A percentile compares a stretch with the other conserved stretches of the same genome.
phyloP scores from a whole-genome alignment of 2,888 invertebrate genomes.

The Spisula subtruncata region DNA sequence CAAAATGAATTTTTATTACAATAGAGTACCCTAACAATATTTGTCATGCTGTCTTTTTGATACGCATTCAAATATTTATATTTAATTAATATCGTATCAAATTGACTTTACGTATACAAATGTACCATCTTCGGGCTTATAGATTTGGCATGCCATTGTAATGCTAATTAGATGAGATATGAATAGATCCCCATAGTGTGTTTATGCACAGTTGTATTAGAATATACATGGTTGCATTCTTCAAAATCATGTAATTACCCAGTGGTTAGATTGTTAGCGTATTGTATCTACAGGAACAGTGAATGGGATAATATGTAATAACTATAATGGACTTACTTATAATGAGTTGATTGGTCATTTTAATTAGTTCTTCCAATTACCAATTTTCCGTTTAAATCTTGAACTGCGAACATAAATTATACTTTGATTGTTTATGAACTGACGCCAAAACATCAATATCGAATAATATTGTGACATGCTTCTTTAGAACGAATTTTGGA shows the following conservation, averaged over 20 bases:
- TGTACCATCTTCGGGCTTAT: neutral
- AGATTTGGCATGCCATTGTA: neutral
- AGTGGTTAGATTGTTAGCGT: neutral
- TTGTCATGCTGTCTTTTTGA: conserved; percentile 44
- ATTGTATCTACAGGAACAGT: neutral
- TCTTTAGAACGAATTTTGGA: too few relatives aligned
- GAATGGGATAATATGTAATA: neutral
- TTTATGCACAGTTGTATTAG: neutral
- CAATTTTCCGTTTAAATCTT: too few relatives aligned
- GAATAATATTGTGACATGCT: too few relatives aligned
- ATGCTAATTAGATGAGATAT: neutral
- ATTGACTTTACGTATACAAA: neutral
- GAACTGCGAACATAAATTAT: too few relatives aligned
- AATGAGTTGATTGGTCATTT: neutral
- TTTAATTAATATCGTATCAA: conserved; percentile 20
- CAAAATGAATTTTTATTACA: conserved; percentile 49
- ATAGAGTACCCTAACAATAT: conserved; percentile 26
- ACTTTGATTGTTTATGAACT: too few relatives aligned
- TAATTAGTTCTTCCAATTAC: too few relatives aligned
- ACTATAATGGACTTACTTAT: neutral
- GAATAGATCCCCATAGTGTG: neutral
- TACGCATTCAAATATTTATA: conserved; percentile 43
- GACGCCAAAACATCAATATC: too few relatives aligned
- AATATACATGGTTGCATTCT: neutral
- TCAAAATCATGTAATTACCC: neutral